Conservation (phyloP, 2,797 vertebrate species). For the Hoplostethus atlanticus region DNA sequence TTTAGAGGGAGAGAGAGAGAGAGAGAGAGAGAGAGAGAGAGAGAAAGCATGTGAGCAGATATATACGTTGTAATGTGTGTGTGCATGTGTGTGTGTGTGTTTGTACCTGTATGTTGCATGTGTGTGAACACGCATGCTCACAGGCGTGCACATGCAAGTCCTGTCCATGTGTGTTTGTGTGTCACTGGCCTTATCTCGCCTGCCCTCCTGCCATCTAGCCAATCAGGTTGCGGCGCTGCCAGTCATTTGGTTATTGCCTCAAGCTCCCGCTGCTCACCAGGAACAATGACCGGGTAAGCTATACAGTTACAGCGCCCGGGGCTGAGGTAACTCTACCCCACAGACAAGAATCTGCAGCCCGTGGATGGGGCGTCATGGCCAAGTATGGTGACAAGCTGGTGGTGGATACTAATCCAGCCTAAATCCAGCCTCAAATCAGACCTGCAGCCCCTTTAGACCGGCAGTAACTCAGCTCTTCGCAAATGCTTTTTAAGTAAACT, state of each 20-base stretch:
- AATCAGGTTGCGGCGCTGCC: constrained; percentile 55
- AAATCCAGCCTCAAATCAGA: constrained; percentile 74
- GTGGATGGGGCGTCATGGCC: constrained; percentile 65
- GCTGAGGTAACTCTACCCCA: constrained; percentile 74
- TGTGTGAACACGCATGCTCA: background rate
- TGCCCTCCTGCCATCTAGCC: constrained; percentile 23
- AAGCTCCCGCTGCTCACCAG: constrained; percentile 76
- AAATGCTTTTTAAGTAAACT: constrained; percentile 21
- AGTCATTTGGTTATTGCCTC: constrained; percentile 72
- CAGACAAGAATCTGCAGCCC: constrained; percentile 83
- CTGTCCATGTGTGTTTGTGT: constrained; percentile 8
- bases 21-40: too few species aligned
- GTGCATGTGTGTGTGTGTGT: constrained; percentile 18
- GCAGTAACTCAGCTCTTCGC: constrained; percentile 49
- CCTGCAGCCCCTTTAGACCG: constrained; percentile 48
- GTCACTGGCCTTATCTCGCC: constrained; percentile 29
- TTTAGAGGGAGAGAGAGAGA: background rate
- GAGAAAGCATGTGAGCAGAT: constrained; percentile 5
- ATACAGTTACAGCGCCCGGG: constrained; percentile 77
- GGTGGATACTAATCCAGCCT: constrained; percentile 67
- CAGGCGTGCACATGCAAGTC: background rate
- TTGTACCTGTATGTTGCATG: constrained; percentile 2
- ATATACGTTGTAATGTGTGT: constrained; percentile 8
- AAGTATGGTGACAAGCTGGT: constrained; percentile 68
- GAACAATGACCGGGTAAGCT: constrained; percentile 76